These are phyloP conservation scores for Rhimphoctona megacephalus DNA, from an alignment of 2,888 invertebrate genomes.

Conservation along the genomic window DNA sequence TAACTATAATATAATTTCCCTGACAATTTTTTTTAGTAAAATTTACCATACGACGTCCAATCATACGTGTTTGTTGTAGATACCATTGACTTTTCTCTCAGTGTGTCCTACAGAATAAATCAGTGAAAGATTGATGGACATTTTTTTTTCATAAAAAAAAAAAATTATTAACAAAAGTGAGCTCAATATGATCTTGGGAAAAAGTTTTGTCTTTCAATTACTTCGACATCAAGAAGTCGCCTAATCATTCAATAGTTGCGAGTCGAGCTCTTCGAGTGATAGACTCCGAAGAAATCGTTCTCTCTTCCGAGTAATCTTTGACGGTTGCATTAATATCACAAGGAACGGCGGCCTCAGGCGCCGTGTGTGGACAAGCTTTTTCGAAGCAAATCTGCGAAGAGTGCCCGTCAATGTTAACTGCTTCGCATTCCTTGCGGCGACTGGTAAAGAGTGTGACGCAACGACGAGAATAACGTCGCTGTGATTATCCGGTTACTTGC, in stretches of 20 bases:
- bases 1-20: too few species aligned
- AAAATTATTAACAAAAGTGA: neutral
- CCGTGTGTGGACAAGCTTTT: neutral
- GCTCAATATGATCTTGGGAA: neutral
- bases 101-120: too few species aligned
- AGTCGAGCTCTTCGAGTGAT: slow-evolving; percentile 25
- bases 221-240: neutral
- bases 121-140: too few species aligned
- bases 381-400: slow-evolving; percentile 11
- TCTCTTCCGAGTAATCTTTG: slow-evolving; percentile 55
- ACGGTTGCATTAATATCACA: slow-evolving; percentile 59
- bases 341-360: neutral
- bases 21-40: too few species aligned
- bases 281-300: slow-evolving; percentile 20
- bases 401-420: slow-evolving; percentile 39
- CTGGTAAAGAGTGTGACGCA: slow-evolving; percentile 42
- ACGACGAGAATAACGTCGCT: slow-evolving; percentile 24
- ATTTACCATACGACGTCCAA: too few species aligned
- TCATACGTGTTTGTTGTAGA: too few species aligned
- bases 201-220: slow-evolving; percentile 6
- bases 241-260: neutral
- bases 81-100: too few species aligned
- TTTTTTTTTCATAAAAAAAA: too few species aligned
- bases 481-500: slow-evolving; percentile 53
- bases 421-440: slow-evolving; percentile 4